A percentile compares a stretch with the other conserved stretches of the same genome.
These are phyloP conservation scores for Zophobas morio DNA, from an alignment of 1,140 invertebrate species.

Conservation along the genomic window DNA sequence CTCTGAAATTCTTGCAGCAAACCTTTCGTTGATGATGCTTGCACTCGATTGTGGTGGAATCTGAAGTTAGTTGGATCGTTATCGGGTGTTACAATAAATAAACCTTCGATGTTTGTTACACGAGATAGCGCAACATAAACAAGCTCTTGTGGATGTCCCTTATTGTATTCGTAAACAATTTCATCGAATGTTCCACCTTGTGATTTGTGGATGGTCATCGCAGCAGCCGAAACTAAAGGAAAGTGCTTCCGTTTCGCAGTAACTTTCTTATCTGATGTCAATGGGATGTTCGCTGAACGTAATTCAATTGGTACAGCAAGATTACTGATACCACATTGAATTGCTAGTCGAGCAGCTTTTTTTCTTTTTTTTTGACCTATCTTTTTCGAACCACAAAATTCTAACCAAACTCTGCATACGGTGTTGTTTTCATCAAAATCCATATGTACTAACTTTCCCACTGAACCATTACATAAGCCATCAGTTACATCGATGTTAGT, in stretches of 20 bases:
- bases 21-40: background rate
- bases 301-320: background rate
- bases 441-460: constrained; percentile 62
- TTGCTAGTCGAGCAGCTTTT: background rate
- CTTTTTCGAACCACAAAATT: background rate
- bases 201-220: background rate
- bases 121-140: background rate
- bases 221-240: background rate
- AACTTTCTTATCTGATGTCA: background rate
- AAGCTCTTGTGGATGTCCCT: background rate
- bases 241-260: background rate
- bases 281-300: background rate
- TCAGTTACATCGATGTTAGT: constrained; percentile 65
- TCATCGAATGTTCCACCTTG: background rate
- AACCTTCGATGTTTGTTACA: background rate
- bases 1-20: background rate
- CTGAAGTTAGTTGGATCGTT: background rate
- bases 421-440: constrained; percentile 56
- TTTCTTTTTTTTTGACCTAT: background rate
- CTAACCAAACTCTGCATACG: constrained; percentile 41
- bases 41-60: background rate
- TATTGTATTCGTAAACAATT: background rate
- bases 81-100: background rate
- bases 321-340: background rate
- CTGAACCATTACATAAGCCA: constrained; percentile 65